Conservation (phyloP, 30 jellyfish, hydroid and myxozoan genomes). For the Aurelia coerulea region DNA sequence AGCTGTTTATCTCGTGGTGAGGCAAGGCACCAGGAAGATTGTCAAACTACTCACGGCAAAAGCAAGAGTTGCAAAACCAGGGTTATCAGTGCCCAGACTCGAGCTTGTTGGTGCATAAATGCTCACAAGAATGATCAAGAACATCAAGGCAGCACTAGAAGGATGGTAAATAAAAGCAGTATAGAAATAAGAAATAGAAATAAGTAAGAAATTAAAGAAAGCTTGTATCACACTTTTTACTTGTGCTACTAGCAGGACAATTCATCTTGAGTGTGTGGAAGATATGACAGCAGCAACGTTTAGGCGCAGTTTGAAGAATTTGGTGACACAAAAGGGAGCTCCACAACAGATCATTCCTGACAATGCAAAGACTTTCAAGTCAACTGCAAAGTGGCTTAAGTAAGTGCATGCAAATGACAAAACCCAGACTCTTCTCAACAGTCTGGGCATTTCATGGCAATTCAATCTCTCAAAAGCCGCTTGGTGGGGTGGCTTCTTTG, state of each 20-base stretch:
- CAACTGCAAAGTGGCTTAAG: constrained; percentile 52
- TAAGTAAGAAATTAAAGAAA: constrained; percentile 21
- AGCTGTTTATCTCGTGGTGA: too few relatives aligned
- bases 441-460: constrained; percentile 29
- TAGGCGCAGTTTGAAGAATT: constrained; percentile 36
- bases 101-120: too few relatives aligned
- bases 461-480: constrained; percentile 49
- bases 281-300: constrained; percentile 30
- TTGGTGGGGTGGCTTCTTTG: constrained; percentile 74
- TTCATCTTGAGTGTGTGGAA: constrained; percentile 42
- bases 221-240: constrained; percentile 49
- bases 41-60: too few relatives aligned
- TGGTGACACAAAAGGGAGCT: constrained; percentile 67
- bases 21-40: too few relatives aligned
- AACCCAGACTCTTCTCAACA: background rate
- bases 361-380: constrained; percentile 56
- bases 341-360: constrained; percentile 57
- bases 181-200: background rate
- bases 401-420: constrained; percentile 15
- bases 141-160: too few relatives aligned
- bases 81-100: too few relatives aligned
- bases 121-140: too few relatives aligned
- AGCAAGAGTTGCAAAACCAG: too few relatives aligned
- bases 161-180: too few relatives aligned
- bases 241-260: constrained; percentile 65